Evolutionary conservation across 2,888 invertebrate species (phyloP), one percentile per base, ranked within the genome.

Genomic region (Bombylius major): DNA sequence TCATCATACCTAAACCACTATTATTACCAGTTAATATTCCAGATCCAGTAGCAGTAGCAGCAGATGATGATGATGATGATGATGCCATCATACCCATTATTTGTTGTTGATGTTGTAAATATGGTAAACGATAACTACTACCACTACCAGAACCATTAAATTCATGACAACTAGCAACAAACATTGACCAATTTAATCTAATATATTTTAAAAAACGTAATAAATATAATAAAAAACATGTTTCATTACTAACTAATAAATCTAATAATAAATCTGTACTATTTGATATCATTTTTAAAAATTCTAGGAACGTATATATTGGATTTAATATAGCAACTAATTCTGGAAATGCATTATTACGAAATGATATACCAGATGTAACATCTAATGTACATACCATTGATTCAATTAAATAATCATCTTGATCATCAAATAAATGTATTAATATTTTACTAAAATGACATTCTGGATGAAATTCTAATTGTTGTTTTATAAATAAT

Each of bases 361-460:
- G 81, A 68, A 88, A 87, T 34, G 87, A 87, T 56, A 92, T 84
- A 47, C 90, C 91, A 33, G 87, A 85, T 0, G 88, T 89, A 50
- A 92, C 90, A 71, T 93, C 92, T 51, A 93, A 73, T 45, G 89
- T 89, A 70, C 92, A 92, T 8, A 93, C 88, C 91, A 93, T 91
- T 5, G 90, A 87, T 76, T 93, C 93, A 57, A 93, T 88, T 63
- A 93, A 75, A 66, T 89, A 89, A 72, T 93, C 93, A 68, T 93
- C 92, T 70, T 93, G 92, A 72, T 93, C 91, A 65, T 87, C 87
- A 67, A 93, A 92, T 56, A 93, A 76, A 70, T 89, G 88, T 57
- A 92, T 87, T 53, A 93, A 79, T 79, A 92, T 88, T 74, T 91
- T 90, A 1, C 90, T 89, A 62, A 92, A 83, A 31, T 88, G 86